Evolutionary conservation across 2,113 vertebrate genomes (phyloP), one percentile per base, ranked within the genome.

Genomic region (Oncorhynchus keta): DNA sequence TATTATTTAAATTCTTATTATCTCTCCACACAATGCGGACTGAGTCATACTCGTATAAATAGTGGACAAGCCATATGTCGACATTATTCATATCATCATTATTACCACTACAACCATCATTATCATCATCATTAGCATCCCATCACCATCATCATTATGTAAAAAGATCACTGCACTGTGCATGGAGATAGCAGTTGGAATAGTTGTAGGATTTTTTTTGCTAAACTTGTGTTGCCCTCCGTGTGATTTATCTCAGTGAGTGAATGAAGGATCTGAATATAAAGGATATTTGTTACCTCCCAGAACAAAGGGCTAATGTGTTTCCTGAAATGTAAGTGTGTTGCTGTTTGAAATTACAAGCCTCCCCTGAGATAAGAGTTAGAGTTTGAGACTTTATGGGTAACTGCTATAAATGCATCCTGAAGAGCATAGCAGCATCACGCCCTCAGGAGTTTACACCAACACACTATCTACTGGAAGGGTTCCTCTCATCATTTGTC

Each of bases 201-300:
- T 39, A 39, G 16, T 57, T 57, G 51, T 57, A 57, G 18, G 18
- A 57, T 39, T 7, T 39, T 9, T 69, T 57, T 39, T 30, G 49
- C 48, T 76, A 78, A 62, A 20, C 18, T 2, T 88, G 90, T 88
- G 83, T 88, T 90, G 91, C 85, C 88, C 81, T 89, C 72, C 32
- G 57, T 70, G 16, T 45, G 11, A 64, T 75, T 72, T 48, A 51
- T 28, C 35, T 74, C 32, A 77, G 11, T 13, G 20, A 67, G 73
- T 80, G 55, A n/a, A 20, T 68, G 75, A 39, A 39, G 39, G 8
- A 39, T 39, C 39, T 39, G 8, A 39, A 39, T 39, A 39, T 39
- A 39, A 39, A 8, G 8, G 8, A 39, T 39, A 39, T 39, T 39
- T 39, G 8, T 39, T 39, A 39, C 39, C 39, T 39, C 39, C 35